Base-by-base conservation (phyloP, 1,140 invertebrate genomes). In the Marisa cornuarietis region DNA sequence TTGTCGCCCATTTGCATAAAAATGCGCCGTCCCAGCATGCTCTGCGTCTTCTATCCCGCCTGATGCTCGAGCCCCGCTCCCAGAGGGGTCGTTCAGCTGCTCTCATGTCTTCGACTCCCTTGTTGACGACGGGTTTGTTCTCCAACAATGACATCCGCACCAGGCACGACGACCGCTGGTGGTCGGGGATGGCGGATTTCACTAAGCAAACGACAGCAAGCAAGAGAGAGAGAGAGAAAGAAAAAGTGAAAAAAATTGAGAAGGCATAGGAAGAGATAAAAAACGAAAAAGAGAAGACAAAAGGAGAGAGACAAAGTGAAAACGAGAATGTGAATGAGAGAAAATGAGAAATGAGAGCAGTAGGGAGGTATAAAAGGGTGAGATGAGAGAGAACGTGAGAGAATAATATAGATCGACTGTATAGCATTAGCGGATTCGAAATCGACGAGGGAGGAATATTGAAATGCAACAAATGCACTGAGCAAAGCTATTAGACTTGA, bases 291-390 rank as follows among this genome's bases (percentile, higher is more conserved):
- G 52, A 71, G 42, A 18, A 51, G 63, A 52, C 7, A 78, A 11
- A 78, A n/a, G 24, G 76, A 76, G 22, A 62, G 73, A 62, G 2
- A 62, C 49, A 76, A 18, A 62, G 7, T 61, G 54, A 62, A 54
- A 76, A 18, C 58, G 73, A 76, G 52, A 76, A 54, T 9, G 22
- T 61, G 73, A 76, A 22, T 61, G 8, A 79, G 58, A 79, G 54
- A 74, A 71, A 74, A 58, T 54, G 58, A 63, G 24, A 79, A 58
- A 79, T 22, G 42, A 66, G 75, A 66, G 63, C n/a, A 51, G 51
- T 4, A 26, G 49, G 42, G 65, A 63, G 58, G 31, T 20, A 63
- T 42, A 76, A 61, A n/a, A 20, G 11, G 63, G 0, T 62, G 11
- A 5, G n/a, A n/a, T n/a, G n/a, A n/a, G n/a, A n/a, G 74, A 51